Evolutionary conservation across 2,113 vertebrate genomes (phyloP).

Genomic region (Gracilinanus agilis): DNA sequence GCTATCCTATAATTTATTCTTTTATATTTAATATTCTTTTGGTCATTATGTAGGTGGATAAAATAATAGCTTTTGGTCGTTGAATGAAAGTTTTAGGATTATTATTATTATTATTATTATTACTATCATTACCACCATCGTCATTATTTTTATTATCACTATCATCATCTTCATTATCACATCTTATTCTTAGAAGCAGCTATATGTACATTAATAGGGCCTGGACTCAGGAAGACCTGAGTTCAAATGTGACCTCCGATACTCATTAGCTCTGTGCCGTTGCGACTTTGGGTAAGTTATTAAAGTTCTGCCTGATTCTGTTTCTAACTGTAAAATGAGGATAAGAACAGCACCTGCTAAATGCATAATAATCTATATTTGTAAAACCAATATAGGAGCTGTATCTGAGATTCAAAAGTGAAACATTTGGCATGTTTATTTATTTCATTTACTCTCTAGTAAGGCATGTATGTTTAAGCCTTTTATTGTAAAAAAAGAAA

Average conservation of each 20-base stretch:
- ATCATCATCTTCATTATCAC: not conserved
- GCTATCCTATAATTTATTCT: not conserved
- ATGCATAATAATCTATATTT: no score
- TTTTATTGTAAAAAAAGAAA: no score
- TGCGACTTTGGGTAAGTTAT: not conserved
- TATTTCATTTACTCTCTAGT: no score
- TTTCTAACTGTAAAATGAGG: no score
- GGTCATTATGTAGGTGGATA: not conserved
- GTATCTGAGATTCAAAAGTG: no score
- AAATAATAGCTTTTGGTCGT: not conserved
- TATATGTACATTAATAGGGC: no score
- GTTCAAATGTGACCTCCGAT: not conserved
- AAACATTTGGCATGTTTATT: no score
- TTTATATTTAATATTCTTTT: not conserved
- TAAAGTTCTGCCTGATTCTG: not conserved
- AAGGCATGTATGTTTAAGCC: no score
- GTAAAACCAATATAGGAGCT: no score
- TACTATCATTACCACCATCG: no score
- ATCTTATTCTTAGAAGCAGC: not conserved
- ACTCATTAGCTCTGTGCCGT: not conserved
- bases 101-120: no score
- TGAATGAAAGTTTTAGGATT: not conserved
- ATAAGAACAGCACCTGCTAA: not conserved
- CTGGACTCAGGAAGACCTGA: not conserved
- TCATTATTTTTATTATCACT: not conserved